phyloP scores from a whole-genome alignment of 2,888 invertebrate genomes.

The Euspilapteryx auroguttella region DNA sequence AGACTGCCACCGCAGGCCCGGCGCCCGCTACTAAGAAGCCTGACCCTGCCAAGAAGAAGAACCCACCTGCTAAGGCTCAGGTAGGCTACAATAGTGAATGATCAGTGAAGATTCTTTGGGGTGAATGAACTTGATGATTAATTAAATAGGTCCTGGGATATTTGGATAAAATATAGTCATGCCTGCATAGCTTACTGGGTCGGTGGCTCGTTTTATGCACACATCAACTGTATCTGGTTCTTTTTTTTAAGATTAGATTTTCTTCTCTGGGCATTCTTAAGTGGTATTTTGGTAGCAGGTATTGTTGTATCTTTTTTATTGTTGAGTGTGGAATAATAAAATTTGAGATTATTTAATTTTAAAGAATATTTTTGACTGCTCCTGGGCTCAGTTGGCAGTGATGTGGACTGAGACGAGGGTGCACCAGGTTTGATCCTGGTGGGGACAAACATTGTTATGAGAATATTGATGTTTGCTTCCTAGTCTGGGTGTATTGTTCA shows the following conservation, averaged over 20 bases:
- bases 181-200: not conserved
- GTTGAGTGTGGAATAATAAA: too few species aligned
- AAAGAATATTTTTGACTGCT: not conserved
- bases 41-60: slow-evolving; percentile 36
- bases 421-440: too few species aligned
- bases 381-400: too few species aligned
- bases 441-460: too few species aligned
- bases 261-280: too few species aligned
- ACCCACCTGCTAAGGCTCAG: slow-evolving; percentile 24
- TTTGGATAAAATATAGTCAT: not conserved
- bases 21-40: slow-evolving; percentile 21
- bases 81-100: slow-evolving; percentile 7
- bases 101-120: not conserved
- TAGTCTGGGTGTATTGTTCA: too few species aligned
- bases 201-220: not conserved
- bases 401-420: too few species aligned
- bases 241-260: slow-evolving; percentile 3
- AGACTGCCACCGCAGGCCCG: slow-evolving; percentile 20
- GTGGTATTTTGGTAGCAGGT: too few species aligned
- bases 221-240: slow-evolving; percentile 2
- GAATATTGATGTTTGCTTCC: too few species aligned
- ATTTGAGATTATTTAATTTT: too few species aligned
- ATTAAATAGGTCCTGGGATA: too few species aligned
- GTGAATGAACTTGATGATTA: slow-evolving; percentile 1
- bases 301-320: too few species aligned